Evolutionary conservation across 2,888 invertebrate genomes (phyloP).

Genomic region (Smittia aterrima): DNA sequence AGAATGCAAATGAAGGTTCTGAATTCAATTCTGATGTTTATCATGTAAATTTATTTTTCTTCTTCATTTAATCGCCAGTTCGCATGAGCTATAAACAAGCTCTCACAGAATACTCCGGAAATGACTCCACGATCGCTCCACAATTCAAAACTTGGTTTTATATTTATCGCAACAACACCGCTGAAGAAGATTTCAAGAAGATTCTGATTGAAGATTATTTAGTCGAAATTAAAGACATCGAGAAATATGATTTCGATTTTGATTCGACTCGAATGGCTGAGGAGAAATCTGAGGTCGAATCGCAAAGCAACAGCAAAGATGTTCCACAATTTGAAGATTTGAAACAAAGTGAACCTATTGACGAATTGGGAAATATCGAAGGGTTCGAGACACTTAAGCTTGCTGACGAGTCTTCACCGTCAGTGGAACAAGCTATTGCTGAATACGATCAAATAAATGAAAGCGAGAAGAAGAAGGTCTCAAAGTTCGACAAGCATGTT

Average conservation of each 20-base stretch:
- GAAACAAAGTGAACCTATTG: conserved; percentile 47
- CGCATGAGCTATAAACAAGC: conserved; percentile 33
- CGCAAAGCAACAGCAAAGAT: conserved; percentile 51
- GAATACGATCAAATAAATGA: conserved; percentile 49
- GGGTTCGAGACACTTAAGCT: conserved; percentile 30
- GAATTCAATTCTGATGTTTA: background rate
- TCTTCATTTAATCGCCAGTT: background rate
- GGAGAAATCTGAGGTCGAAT: background rate
- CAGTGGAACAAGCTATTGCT: background rate
- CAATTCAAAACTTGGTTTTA: conserved; percentile 67
- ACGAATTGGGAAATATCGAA: background rate
- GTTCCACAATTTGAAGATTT: conserved; percentile 53
- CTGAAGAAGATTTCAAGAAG: conserved; percentile 61
- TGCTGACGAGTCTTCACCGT: background rate
- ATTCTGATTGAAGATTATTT: conserved; percentile 60
- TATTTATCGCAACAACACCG: conserved; percentile 64
- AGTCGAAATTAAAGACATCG: conserved; percentile 62
- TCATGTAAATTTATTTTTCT: background rate
- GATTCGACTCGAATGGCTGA: conserved; percentile 28
- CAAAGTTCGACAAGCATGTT: conserved; percentile 52
- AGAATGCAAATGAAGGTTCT: conserved; percentile 9
- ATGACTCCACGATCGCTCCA: conserved; percentile 55
- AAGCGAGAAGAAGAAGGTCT: conserved; percentile 48
- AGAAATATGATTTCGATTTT: conserved; percentile 47
- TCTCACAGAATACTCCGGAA: conserved; percentile 44